Conservation (phyloP, 2,113 vertebrate genomes). For the Bufo bufo region DNA sequence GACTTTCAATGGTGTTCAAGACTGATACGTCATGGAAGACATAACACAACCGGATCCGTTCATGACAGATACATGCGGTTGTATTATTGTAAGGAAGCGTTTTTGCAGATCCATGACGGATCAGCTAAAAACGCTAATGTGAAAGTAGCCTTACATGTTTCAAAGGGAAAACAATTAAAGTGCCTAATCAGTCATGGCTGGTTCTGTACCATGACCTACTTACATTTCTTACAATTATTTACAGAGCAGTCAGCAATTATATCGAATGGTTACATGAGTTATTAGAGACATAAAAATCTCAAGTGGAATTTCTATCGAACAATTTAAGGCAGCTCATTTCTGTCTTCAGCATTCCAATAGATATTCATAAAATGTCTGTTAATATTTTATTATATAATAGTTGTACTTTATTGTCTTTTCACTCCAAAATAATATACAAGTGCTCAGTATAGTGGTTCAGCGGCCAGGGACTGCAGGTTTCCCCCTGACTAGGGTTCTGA, state of each 20-base stretch:
- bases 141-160: not conserved
- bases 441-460: no score
- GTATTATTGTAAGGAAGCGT: no score
- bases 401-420: not conserved
- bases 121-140: no score
- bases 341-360: not conserved
- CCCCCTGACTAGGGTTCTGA: no score
- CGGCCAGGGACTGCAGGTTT: no score
- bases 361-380: not conserved
- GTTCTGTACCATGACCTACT: conserved; percentile 26
- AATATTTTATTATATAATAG: not conserved
- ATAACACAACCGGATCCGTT: no score
- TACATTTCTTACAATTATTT: conserved; percentile 24
- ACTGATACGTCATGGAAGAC: no score
- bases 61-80: no score
- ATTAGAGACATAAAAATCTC: not conserved
- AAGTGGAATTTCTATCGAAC: not conserved
- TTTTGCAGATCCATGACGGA: no score
- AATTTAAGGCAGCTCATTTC: not conserved
- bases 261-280: conserved; percentile 1
- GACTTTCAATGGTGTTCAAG: no score
- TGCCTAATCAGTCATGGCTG: conserved; percentile 17
- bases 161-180: conserved; percentile 2
- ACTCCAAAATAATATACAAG: not conserved
- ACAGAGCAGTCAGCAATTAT: conserved; percentile 20